Evolutionary conservation across 2,797 vertebrate genomes (phyloP), one percentile per base, ranked within the genome.

Genomic region (Craterocephalus amniculus): DNA sequence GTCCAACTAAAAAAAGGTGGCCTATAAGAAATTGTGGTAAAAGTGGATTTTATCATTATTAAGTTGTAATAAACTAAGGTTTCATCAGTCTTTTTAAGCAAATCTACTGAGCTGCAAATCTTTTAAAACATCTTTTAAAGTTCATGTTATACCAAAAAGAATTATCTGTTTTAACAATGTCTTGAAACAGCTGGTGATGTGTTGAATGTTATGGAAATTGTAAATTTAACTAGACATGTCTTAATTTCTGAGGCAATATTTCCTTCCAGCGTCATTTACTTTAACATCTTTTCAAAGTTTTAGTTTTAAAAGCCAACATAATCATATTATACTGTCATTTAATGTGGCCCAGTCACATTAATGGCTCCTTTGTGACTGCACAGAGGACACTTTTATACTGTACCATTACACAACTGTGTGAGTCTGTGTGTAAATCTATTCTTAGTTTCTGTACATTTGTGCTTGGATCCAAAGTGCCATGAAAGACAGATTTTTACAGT

Each of bases 381-480:
- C 48, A 78, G 18, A 38, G 58, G 18, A 67, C 32, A 31, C 52
- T 74, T 76, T 81, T 63, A 85, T 43, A 55, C 55, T 62, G n/a
- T n/a, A n/a, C n/a, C n/a, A 70, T 79, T 79, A 80, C 43, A 72
- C 74, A 77, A 77, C 48, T 43, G 11, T 70, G 54, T 69, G n/a
- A n/a, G n/a, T n/a, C n/a, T 3, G 66, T 4, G 20, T 27, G 64
- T 31, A 65, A 56, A 67, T 73, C 70, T 87, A 72, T 76, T 85
- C 56, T 76, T 79, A 83, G 76, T 67, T 62, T 65, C 24, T 70
- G 60, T 16, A 27, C 70, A 61, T 75, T 57, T 79, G 20, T 55
- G 48, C 34, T 58, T 34, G 72, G 58, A 71, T 63, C 55, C 65
- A 0, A 3, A 64, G 36, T 55, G 58, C 58, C 45, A 63, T 36